These are phyloP conservation scores for Phodopus roborovskii DNA, from an alignment of 2,113 vertebrate genomes.

Conservation along the genomic window DNA sequence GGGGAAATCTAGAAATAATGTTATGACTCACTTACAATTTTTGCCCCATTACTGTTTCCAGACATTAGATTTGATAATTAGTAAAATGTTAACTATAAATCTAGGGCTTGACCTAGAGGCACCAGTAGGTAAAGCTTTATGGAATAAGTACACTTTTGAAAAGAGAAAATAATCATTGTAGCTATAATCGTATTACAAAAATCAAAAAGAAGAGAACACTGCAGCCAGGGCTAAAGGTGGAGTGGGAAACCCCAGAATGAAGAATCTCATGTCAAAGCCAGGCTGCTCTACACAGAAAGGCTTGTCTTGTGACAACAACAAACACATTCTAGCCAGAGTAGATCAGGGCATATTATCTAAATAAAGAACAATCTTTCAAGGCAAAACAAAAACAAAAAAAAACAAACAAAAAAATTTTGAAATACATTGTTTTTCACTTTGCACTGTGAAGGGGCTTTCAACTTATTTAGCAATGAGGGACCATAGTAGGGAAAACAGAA, in stretches of 20 bases:
- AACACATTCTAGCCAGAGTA: background rate
- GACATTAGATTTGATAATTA: conserved; percentile 17
- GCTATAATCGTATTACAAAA: background rate
- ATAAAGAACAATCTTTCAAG: conserved; percentile 11
- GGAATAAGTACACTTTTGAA: background rate
- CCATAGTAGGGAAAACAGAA: background rate
- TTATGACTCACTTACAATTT: background rate
- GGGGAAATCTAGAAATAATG: conserved; percentile 34
- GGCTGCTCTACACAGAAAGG: background rate
- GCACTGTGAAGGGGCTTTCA: background rate
- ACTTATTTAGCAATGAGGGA: background rate
- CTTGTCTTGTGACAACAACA: background rate
- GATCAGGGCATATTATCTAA: background rate
- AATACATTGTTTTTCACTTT: background rate
- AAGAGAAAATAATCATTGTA: background rate
- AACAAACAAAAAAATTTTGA: no score
- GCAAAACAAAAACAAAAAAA: conserved; percentile 31
- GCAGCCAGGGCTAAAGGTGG: no score
- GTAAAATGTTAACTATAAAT: conserved; percentile 42
- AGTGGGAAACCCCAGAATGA: background rate
- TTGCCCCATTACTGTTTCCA: background rate
- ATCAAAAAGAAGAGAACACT: no score
- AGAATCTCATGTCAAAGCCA: background rate
- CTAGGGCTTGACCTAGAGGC: background rate
- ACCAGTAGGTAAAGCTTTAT: background rate